Conservation (phyloP, 2,888 invertebrate species). For the Melanchra persicariae region DNA sequence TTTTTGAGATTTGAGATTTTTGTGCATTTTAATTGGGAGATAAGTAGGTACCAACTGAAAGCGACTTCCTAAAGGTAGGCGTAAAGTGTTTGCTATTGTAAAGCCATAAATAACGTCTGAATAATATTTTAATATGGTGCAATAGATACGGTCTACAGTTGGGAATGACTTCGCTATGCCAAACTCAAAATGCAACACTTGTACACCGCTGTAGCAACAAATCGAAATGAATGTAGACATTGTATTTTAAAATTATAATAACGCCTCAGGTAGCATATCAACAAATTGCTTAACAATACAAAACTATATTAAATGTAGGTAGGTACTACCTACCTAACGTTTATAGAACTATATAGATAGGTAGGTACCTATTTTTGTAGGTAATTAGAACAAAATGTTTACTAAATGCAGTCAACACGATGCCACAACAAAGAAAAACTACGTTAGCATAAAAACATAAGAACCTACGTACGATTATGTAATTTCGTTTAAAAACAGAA, state of each 20-base stretch:
- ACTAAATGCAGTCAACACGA: slow-evolving; percentile 38
- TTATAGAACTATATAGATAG: slow-evolving; percentile 15
- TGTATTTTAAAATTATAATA: not conserved
- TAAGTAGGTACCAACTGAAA: not conserved
- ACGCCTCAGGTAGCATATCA: not conserved
- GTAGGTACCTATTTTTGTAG: slow-evolving; percentile 10
- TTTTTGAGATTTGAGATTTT: slow-evolving; percentile 2
- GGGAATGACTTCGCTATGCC: slow-evolving; percentile 28
- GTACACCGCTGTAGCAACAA: slow-evolving; percentile 3
- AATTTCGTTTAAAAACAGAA: slow-evolving; percentile 41
- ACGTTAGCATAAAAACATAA: slow-evolving; percentile 26
- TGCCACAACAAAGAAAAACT: slow-evolving; percentile 38
- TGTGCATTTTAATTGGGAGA: slow-evolving; percentile 25
- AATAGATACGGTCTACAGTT: no score
- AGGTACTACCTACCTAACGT: no score
- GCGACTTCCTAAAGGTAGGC: not conserved
- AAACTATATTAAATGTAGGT: slow-evolving; percentile 10
- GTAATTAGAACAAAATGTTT: slow-evolving; percentile 44
- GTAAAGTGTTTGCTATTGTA: slow-evolving; percentile 20
- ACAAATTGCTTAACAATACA: not conserved
- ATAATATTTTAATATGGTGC: slow-evolving; percentile 42
- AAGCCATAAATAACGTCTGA: slow-evolving; percentile 26
- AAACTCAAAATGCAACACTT: slow-evolving; percentile 28
- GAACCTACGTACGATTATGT: slow-evolving; percentile 28
- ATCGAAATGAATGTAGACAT: not conserved